phyloP scores from a whole-genome alignment of 2,113 vertebrate genomes.

The Trinectes maculatus region DNA sequence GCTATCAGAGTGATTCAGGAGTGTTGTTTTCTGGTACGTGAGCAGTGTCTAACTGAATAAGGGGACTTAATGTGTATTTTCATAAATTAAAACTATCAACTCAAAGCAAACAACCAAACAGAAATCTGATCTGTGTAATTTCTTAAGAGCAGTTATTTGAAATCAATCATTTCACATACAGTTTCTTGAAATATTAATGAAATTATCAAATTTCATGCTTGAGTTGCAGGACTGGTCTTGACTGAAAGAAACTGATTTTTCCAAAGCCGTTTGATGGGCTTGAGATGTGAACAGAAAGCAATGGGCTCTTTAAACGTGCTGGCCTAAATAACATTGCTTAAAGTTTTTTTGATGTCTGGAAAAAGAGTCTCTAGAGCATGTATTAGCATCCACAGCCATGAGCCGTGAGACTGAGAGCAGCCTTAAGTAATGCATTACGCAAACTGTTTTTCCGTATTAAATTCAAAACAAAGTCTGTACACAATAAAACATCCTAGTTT shows the following conservation, averaged over 20 bases:
- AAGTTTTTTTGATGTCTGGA: slow-evolving; percentile 53
- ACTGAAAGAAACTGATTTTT: background rate
- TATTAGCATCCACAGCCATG: slow-evolving; percentile 51
- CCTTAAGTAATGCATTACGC: slow-evolving; percentile 24
- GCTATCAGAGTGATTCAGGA: slow-evolving; percentile 20
- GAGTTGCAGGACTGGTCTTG: no score
- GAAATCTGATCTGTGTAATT: no score
- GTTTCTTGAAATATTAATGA: no score
- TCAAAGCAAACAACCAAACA: no score
- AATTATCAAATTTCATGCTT: background rate
- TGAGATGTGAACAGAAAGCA: slow-evolving; percentile 19
- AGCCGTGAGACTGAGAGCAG: slow-evolving; percentile 41
- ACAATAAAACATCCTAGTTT: slow-evolving; percentile 12
- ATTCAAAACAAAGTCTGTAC: slow-evolving; percentile 7
- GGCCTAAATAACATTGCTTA: slow-evolving; percentile 50
- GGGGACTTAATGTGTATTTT: no score
- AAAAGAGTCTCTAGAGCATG: slow-evolving; percentile 55
- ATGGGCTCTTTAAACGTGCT: slow-evolving; percentile 43
- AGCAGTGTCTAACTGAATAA: background rate
- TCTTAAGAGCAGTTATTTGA: no score
- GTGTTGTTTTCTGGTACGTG: slow-evolving; percentile 3
- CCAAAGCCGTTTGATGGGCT: background rate
- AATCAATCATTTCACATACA: no score
- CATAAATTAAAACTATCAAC: no score
- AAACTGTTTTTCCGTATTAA: slow-evolving; percentile 13